These are phyloP conservation scores for Drosophila affinis DNA, from an alignment of 2,888 invertebrate species.

Conservation along the genomic window DNA sequence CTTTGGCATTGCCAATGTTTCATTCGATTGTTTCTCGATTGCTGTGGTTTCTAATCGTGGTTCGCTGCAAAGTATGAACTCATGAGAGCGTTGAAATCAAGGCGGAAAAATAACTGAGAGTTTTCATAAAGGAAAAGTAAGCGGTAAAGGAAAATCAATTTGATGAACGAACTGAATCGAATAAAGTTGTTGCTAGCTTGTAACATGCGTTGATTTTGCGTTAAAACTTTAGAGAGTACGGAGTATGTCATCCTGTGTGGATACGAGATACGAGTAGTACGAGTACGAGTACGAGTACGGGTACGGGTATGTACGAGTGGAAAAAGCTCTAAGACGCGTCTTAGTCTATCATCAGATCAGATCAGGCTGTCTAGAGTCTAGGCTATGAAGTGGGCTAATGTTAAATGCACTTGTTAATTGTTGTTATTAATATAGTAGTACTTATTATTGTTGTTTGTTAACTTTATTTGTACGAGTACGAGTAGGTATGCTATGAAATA, in stretches of 20 bases:
- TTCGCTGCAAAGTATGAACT: conserved; percentile 53
- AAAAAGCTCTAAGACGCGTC: conserved; percentile 32
- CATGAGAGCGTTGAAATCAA: conserved; percentile 52
- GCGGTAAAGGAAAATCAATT: conserved; percentile 34
- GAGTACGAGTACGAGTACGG: conserved; percentile 28
- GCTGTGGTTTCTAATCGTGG: conserved; percentile 20
- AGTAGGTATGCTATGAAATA: conserved; percentile 42
- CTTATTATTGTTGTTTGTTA: conserved; percentile 25
- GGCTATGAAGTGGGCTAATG: conserved; percentile 44
- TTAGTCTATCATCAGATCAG: conserved; percentile 10
- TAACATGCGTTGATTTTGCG: conserved; percentile 65
- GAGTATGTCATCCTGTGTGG: conserved; percentile 32
- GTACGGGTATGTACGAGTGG: conserved; percentile 11
- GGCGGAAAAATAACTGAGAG: conserved; percentile 40
- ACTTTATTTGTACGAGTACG: conserved; percentile 33
- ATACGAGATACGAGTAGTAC: conserved; percentile 3
- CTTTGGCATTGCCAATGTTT: conserved; percentile 40
- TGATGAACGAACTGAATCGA: conserved; percentile 40
- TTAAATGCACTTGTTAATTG: conserved; percentile 38
- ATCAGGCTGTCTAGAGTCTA: conserved; percentile 31
- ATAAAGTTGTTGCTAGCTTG: conserved; percentile 41
- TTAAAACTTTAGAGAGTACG: conserved; percentile 30
- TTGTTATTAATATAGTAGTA: conserved; percentile 1
- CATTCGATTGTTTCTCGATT: neutral
- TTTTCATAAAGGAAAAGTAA: conserved; percentile 27